These are phyloP conservation scores for Acanthurus lineatus DNA, from an alignment of 2,797 vertebrate species.

Conservation along the genomic window DNA sequence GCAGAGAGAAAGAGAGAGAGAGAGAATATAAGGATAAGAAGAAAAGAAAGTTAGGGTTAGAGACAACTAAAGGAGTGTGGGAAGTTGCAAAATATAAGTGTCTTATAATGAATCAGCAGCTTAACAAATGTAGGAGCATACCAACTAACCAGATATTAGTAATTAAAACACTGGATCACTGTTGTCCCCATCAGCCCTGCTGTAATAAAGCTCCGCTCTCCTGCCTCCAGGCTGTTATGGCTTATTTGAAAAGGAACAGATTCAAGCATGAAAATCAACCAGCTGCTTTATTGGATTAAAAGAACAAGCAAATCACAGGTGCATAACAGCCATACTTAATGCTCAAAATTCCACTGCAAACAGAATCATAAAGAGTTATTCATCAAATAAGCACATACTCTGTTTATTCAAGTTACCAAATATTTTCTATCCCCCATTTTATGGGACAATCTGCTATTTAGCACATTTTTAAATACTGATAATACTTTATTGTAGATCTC, in stretches of 20 bases:
- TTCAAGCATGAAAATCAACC: conserved; percentile 42
- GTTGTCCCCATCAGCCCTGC: conserved; percentile 59
- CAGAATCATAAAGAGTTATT: conserved; percentile 8
- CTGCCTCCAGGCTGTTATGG: conserved; percentile 43
- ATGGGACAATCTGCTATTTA: no score
- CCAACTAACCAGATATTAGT: conserved; percentile 51
- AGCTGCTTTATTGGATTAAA: conserved; percentile 53
- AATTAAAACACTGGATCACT: conserved; percentile 68
- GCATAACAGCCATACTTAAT: not conserved
- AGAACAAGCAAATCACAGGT: conserved; percentile 28
- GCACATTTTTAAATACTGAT: no score
- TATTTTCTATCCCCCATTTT: no score
- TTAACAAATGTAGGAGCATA: conserved; percentile 47
- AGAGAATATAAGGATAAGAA: not conserved
- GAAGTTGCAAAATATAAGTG: conserved; percentile 9
- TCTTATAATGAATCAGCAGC: conserved; percentile 40
- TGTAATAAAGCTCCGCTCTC: conserved; percentile 53
- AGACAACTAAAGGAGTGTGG: not conserved
- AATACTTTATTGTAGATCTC: no score
- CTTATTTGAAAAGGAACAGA: conserved; percentile 61
- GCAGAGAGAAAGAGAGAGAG: no score
- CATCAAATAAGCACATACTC: no score
- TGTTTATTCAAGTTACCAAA: no score
- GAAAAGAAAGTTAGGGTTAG: not conserved
- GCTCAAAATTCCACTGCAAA: not conserved